Conservation (phyloP, 1,140 invertebrate genomes). For the Pseudomyrmex sp. region DNA sequence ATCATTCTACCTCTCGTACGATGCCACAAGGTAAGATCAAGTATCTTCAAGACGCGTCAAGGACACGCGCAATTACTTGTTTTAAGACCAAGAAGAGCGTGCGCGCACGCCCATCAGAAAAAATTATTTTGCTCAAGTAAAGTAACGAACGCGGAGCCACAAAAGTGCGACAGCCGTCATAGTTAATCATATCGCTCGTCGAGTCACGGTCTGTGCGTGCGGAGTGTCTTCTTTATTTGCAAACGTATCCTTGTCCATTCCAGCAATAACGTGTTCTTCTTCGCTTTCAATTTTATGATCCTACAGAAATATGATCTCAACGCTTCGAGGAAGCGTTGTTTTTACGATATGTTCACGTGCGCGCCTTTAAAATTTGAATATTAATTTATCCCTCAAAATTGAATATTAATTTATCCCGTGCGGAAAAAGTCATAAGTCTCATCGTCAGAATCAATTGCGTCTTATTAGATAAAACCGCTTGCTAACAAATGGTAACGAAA, state of each 20-base stretch:
- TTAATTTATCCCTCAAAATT: background rate
- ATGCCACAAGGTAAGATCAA: slow-evolving; percentile 84
- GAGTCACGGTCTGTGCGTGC: slow-evolving; percentile 65
- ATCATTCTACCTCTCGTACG: slow-evolving; percentile 82
- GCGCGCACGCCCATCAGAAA: background rate
- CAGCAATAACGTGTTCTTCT: background rate
- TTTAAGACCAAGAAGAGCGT: slow-evolving; percentile 48
- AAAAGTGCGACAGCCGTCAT: slow-evolving; percentile 44
- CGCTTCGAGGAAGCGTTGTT: too few relatives aligned
- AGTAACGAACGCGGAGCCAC: slow-evolving; percentile 19
- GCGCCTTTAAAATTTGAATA: background rate
- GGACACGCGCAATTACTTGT: slow-evolving; percentile 55
- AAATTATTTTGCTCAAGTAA: slow-evolving; percentile 53
- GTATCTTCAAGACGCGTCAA: slow-evolving; percentile 48
- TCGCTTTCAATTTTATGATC: background rate
- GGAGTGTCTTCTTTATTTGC: slow-evolving; percentile 38
- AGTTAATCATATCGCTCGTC: slow-evolving; percentile 48
- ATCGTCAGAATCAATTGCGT: too few relatives aligned
- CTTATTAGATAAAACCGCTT: too few relatives aligned
- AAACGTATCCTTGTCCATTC: background rate
- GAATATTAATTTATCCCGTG: background rate
- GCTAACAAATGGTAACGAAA: too few relatives aligned
- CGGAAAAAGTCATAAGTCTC: too few relatives aligned
- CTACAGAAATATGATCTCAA: background rate
- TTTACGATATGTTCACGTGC: too few relatives aligned